Percentiles rank a stretch among this genome's conserved stretches.
Conservation (phyloP, 1,140 invertebrate genomes). For the Ceratina calcarata region DNA sequence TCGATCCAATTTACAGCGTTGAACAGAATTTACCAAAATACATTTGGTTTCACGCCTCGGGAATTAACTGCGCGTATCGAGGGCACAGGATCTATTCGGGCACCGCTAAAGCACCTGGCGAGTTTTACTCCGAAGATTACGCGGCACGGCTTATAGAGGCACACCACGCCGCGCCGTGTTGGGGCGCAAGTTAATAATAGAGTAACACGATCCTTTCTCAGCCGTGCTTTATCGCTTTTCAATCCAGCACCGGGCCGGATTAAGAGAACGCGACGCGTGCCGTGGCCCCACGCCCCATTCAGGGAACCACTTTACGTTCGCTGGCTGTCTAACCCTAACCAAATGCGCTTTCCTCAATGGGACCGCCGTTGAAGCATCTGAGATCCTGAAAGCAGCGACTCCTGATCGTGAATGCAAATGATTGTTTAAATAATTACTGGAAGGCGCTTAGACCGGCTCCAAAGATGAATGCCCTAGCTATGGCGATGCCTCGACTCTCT, state of each 20-base stretch:
- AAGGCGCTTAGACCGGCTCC: no score
- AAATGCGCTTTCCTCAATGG: background rate
- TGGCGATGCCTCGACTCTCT: no score
- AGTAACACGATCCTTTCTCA: background rate
- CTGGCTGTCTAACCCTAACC: background rate
- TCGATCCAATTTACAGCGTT: no score
- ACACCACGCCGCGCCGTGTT: background rate
- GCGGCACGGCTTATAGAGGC: background rate
- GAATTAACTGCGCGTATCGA: no score
- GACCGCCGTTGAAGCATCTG: background rate
- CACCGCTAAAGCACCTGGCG: background rate
- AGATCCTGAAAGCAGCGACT: background rate
- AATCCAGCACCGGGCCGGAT: background rate
- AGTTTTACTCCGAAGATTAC: background rate
- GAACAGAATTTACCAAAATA: no score
- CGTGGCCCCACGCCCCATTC: background rate
- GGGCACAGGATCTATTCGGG: no score
- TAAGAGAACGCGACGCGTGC: background rate
- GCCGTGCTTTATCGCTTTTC: slow-evolving; percentile 3
- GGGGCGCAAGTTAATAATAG: slow-evolving; percentile 5
- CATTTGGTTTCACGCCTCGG: no score
- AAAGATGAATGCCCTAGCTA: no score
- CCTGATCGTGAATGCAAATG: background rate
- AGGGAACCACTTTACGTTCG: background rate
- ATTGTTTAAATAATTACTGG: background rate